Evolutionary conservation across 2,113 vertebrate species (phyloP).

Genomic region (Larimichthys polyactis): DNA sequence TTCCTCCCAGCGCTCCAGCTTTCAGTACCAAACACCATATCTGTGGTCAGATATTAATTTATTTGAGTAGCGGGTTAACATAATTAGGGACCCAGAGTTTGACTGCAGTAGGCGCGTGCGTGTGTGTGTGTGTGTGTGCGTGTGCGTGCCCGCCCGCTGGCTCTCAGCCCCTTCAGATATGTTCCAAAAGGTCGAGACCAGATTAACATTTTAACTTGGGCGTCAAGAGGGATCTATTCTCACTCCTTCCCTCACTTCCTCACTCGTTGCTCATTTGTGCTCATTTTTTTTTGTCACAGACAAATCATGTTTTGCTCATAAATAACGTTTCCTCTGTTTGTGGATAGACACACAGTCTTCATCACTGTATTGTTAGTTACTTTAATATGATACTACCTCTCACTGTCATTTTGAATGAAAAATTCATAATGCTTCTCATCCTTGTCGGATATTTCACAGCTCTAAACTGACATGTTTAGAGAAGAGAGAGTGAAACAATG

Average conservation of each 20-base stretch:
- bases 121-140: conserved; percentile 1
- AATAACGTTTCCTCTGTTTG: conserved; percentile 3
- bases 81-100: conserved; percentile 45
- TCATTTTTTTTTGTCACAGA: neutral
- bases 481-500: neutral
- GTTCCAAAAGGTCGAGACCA: conserved; percentile 61
- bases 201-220: conserved; percentile 70
- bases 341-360: conserved; percentile 14
- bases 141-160: conserved; percentile 7
- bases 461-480: neutral
- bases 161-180: conserved; percentile 49
- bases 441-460: conserved; percentile 21
- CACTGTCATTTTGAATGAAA: conserved; percentile 50
- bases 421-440: conserved; percentile 20
- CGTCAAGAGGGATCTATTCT: conserved; percentile 36
- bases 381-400: conserved; percentile 15
- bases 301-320: conserved; percentile 3
- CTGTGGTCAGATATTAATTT: conserved; percentile 52
- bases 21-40: conserved; percentile 28
- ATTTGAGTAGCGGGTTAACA: conserved; percentile 52
- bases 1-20: conserved; percentile 21
- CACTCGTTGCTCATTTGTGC: neutral
- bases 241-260: conserved; percentile 18
- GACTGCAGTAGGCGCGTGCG: conserved; percentile 18
- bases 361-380: conserved; percentile 13